Evolutionary conservation across 2,797 vertebrate genomes (phyloP).

Genomic region (Glossophaga mutica): DNA sequence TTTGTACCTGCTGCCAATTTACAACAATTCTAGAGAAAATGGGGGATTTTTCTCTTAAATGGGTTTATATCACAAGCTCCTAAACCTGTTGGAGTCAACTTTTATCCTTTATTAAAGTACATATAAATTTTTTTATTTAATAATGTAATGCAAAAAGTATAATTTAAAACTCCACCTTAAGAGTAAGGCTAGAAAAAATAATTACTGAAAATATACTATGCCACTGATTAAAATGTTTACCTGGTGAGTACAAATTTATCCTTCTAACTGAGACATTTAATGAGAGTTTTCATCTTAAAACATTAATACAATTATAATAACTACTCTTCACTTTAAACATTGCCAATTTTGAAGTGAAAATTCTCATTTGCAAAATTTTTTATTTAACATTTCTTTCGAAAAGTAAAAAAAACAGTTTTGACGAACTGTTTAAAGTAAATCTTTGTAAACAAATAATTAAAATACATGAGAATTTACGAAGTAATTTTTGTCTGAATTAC

Average conservation of each 20-base stretch:
- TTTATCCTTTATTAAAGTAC: conserved; percentile 81
- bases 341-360: not conserved
- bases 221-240: conserved; percentile 76
- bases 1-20: conserved; percentile 72
- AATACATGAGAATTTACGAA: conserved; percentile 6
- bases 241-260: conserved; percentile 76
- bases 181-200: conserved; percentile 85
- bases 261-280: conserved; percentile 77
- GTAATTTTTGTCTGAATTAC: conserved; percentile 23
- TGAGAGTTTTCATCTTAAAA: conserved; percentile 57
- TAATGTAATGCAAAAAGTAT: conserved; percentile 91
- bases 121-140: conserved; percentile 84
- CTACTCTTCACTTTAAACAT: conserved; percentile 19
- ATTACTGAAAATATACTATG: conserved; percentile 71
- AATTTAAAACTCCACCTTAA: conserved; percentile 90
- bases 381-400: conserved; percentile 32
- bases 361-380: not conserved
- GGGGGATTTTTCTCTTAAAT: conserved; percentile 63
- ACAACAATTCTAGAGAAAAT: conserved; percentile 65
- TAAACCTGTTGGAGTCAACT: conserved; percentile 78
- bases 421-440: not conserved
- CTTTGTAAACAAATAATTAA: conserved; percentile 28
- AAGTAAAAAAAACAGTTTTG: not conserved
- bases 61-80: conserved; percentile 69
- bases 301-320: conserved; percentile 6